phyloP scores from a whole-genome alignment of 1,140 invertebrate genomes.

The Aphidius ervi region DNA sequence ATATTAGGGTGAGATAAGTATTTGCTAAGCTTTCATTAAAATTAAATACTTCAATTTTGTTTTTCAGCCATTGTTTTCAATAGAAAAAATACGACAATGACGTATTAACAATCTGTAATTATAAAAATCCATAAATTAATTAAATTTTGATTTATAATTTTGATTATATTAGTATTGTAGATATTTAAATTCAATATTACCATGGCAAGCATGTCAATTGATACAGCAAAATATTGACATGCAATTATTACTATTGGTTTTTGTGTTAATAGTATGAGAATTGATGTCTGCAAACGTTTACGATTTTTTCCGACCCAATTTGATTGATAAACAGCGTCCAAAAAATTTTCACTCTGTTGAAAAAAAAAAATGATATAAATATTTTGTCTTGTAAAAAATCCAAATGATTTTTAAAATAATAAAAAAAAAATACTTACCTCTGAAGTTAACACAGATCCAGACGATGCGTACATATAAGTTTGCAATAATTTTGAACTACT shows the following conservation, averaged over 20 bases:
- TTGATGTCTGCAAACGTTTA: slow-evolving; percentile 11
- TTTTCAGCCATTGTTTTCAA: slow-evolving; percentile 12
- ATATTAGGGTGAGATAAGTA: too few relatives aligned
- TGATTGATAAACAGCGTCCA: slow-evolving; percentile 10
- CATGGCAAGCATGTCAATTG: slow-evolving; percentile 26
- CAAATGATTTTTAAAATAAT: background rate
- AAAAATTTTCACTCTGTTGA: slow-evolving; percentile 20
- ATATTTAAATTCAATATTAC: slow-evolving; percentile 19
- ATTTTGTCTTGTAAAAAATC: background rate
- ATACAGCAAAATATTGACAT: slow-evolving; percentile 23
- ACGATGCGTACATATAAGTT: slow-evolving; percentile 11
- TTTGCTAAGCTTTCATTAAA: too few relatives aligned
- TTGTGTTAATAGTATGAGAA: slow-evolving; percentile 27
- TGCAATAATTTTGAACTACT: background rate
- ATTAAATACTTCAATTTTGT: too few relatives aligned
- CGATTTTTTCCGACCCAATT: slow-evolving; percentile 20
- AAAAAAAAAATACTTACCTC: slow-evolving; percentile 3
- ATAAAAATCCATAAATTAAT: background rate
- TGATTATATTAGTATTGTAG: too few relatives aligned
- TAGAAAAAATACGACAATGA: slow-evolving; percentile 15
- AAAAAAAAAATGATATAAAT: background rate
- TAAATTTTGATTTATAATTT: background rate
- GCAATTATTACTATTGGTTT: slow-evolving; percentile 27
- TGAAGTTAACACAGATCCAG: background rate
- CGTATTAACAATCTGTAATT: slow-evolving; percentile 11